A percentile compares a stretch with the other conserved stretches of the same genome.
phyloP scores from a whole-genome alignment of 2,113 vertebrate species.

The Irena cyanogastra region DNA sequence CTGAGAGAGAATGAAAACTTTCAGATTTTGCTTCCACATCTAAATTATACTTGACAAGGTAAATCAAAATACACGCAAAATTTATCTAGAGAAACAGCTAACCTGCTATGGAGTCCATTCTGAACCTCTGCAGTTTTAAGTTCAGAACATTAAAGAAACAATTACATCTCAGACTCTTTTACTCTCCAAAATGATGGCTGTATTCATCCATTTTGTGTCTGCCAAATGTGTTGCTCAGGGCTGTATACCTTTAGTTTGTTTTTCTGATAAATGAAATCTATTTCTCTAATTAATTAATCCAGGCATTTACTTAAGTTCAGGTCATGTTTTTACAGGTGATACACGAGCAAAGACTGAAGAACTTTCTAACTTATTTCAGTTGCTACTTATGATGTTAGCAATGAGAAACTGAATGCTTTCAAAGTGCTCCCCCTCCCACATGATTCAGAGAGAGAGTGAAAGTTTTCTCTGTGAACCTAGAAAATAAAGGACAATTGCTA shows the following conservation, averaged over 20 bases:
- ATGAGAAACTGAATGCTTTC: not conserved
- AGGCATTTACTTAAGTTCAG: not conserved
- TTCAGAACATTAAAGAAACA: not conserved
- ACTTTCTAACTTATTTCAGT: not conserved
- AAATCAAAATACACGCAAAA: not conserved
- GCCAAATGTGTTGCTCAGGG: not conserved
- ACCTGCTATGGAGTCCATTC: not conserved
- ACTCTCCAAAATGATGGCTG: not conserved
- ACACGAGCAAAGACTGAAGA: not conserved
- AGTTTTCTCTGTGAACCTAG: not conserved
- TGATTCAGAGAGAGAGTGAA: not conserved
- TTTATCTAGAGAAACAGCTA: not conserved
- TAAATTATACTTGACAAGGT: not conserved
- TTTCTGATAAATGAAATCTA: not conserved
- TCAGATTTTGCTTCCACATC: not conserved
- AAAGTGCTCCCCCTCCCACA: not conserved
- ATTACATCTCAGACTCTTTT: not conserved
- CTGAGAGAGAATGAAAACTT: not conserved
- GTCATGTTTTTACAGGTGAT: not conserved
- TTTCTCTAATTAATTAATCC: not conserved
- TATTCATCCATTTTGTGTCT: not conserved
- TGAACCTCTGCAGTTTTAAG: not conserved
- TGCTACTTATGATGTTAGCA: not conserved
- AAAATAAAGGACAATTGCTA: not conserved
- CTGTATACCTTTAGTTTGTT: not conserved